Conservation (phyloP, 2,888 invertebrate species). For the Lumbricus terrestris region DNA sequence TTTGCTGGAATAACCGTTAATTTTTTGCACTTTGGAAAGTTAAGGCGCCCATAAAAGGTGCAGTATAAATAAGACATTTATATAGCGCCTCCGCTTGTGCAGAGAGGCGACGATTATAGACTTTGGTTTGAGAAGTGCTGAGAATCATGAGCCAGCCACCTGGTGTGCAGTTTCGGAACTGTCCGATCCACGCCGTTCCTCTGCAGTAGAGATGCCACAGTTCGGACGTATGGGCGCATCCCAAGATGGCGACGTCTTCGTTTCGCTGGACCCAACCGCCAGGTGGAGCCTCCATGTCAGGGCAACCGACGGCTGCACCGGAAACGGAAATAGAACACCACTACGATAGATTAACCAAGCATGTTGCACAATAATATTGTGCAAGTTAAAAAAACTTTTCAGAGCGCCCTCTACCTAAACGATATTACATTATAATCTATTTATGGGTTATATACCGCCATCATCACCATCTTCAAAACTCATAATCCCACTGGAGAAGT, state of each 20-base stretch:
- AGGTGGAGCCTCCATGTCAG: slow-evolving; percentile 25
- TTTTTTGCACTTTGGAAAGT: too few species aligned
- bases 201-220: slow-evolving; percentile 29
- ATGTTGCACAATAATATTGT: too few species aligned
- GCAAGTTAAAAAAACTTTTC: too few species aligned
- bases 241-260: slow-evolving; percentile 23
- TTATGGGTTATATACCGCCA: too few species aligned
- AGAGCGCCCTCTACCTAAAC: too few species aligned
- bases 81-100: too few species aligned
- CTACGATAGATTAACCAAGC: neutral
- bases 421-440: too few species aligned
- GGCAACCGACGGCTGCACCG: slow-evolving; percentile 26
- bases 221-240: slow-evolving; percentile 18
- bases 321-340: neutral
- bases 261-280: slow-evolving; percentile 22
- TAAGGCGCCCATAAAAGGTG: too few species aligned
- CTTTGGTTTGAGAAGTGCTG: neutral
- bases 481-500: too few species aligned
- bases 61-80: too few species aligned
- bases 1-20: too few species aligned
- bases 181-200: slow-evolving; percentile 22
- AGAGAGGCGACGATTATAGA: neutral
- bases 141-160: neutral
- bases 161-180: slow-evolving; percentile 23
- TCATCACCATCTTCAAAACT: too few species aligned